Evolutionary conservation across 2,888 invertebrate species (phyloP).

Genomic region (Dexiosoma caninum): DNA sequence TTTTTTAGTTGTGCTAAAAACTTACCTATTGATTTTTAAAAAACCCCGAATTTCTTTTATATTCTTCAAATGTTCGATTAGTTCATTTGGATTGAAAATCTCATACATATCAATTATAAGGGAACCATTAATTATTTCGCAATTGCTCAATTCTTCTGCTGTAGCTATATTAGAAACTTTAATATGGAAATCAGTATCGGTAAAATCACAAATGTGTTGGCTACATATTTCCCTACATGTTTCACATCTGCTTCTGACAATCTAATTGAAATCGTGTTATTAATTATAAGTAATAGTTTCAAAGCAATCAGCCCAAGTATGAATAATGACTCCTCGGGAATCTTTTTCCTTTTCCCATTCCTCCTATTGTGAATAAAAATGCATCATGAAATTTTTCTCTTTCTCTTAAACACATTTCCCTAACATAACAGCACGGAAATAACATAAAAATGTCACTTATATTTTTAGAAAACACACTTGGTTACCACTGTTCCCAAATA

Average conservation of each 20-base stretch:
- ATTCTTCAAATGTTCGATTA: conserved; percentile 83
- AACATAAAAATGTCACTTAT: too few relatives aligned
- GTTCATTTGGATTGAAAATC: conserved; percentile 78
- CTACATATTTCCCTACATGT: conserved; percentile 61
- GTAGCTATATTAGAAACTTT: conserved; percentile 80
- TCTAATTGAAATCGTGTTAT: conserved; percentile 14
- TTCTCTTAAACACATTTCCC: too few relatives aligned
- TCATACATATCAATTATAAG: conserved; percentile 78
- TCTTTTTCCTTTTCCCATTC: too few relatives aligned
- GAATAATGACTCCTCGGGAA: neutral
- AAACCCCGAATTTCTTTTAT: conserved; percentile 86
- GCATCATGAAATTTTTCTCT: too few relatives aligned
- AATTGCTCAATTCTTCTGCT: conserved; percentile 84
- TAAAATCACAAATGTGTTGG: conserved; percentile 69
- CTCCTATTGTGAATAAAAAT: too few relatives aligned
- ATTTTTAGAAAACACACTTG: too few relatives aligned
- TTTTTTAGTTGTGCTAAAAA: neutral
- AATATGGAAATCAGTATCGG: neutral
- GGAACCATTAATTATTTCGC: conserved; percentile 88
- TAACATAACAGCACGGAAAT: too few relatives aligned
- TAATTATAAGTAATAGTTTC: too few relatives aligned
- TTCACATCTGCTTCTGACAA: conserved; percentile 55
- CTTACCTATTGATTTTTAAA: conserved; percentile 82
- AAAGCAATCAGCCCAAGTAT: too few relatives aligned
- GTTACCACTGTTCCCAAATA: too few relatives aligned